A percentile compares a stretch with the other conserved stretches of the same genome.
phyloP scores from a whole-genome alignment of 92 coral and sea anemone species.

The Palythoa heliodiscus region DNA sequence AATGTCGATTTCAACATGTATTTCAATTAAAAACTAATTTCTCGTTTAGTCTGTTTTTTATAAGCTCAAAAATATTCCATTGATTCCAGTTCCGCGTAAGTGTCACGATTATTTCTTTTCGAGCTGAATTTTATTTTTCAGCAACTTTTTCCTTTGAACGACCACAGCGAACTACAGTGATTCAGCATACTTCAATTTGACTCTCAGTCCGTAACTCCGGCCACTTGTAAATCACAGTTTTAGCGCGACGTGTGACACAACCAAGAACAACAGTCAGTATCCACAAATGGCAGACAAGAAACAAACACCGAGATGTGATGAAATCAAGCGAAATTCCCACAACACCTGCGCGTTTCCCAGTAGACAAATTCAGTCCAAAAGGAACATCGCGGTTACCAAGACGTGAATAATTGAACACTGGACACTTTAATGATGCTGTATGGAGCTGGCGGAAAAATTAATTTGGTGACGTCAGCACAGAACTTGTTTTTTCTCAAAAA shows the following conservation, averaged over 20 bases:
- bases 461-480: constrained; percentile 21
- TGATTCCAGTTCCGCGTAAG: not conserved
- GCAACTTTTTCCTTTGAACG: not conserved
- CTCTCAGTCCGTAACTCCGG: not conserved
- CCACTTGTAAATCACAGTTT: no score
- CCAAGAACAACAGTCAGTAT: no score
- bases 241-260: not conserved
- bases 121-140: not conserved
- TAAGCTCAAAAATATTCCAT: not conserved
- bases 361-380: not conserved
- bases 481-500: not conserved
- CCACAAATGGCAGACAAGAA: not conserved
- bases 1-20: not conserved
- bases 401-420: constrained; percentile 36
- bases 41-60: constrained; percentile 20
- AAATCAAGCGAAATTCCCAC: constrained; percentile 14
- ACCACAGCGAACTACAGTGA: no score
- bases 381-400: constrained; percentile 10
- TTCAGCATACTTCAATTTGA: not conserved
- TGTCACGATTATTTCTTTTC: not conserved
- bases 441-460: not conserved
- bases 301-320: not conserved
- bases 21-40: constrained; percentile 40
- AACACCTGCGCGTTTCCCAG: constrained; percentile 45
- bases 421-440: not conserved